Conservation (phyloP, 2,888 invertebrate genomes). For the Orchesellides sinensis region DNA sequence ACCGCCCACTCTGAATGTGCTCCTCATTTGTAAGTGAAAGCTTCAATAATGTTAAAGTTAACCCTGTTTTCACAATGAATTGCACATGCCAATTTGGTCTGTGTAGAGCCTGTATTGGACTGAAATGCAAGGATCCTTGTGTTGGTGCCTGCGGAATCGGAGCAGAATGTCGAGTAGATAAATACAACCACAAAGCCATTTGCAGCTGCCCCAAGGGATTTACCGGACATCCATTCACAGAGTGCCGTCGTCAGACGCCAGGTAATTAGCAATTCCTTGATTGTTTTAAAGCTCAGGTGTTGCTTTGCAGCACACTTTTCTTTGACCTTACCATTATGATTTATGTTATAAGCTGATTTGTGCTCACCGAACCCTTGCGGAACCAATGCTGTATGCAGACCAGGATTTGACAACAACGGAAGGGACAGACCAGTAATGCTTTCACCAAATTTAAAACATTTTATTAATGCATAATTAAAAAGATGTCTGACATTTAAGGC, state of each 20-base stretch:
- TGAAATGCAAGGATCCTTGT: conserved; percentile 90
- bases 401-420: conserved; percentile 89
- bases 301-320: too few relatives aligned
- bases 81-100: background rate
- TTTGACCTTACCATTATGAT: background rate
- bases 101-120: conserved; percentile 86
- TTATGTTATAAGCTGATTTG: conserved; percentile 23
- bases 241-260: conserved; percentile 84
- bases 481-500: background rate
- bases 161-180: conserved; percentile 87
- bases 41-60: background rate
- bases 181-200: conserved; percentile 60
- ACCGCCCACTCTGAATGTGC: conserved; percentile 88
- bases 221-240: conserved; percentile 88
- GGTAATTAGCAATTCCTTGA: conserved; percentile 55
- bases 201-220: conserved; percentile 84
- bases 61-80: background rate
- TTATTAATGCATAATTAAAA: too few relatives aligned
- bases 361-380: conserved; percentile 94
- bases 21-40: conserved; percentile 76
- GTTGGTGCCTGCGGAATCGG: conserved; percentile 83
- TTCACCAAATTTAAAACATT: too few relatives aligned
- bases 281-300: too few relatives aligned
- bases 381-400: conserved; percentile 85
- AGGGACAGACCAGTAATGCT: conserved; percentile 85